These are phyloP conservation scores for Cynopterus brachyotis DNA, from an alignment of 2,113 vertebrate genomes.

Conservation along the genomic window DNA sequence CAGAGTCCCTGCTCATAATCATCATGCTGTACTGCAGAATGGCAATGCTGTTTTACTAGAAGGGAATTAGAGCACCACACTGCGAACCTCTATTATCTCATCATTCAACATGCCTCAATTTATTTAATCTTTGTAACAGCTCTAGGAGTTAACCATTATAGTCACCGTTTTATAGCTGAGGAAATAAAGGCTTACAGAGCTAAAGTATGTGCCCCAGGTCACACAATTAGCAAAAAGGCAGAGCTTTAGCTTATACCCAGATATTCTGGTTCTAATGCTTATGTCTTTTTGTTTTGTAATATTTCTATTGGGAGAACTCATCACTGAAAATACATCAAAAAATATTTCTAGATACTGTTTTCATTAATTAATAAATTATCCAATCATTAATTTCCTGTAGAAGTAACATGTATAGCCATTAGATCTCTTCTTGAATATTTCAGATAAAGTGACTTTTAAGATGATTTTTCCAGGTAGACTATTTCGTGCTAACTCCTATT, in stretches of 20 bases:
- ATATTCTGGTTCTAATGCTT: background rate
- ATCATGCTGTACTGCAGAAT: fast-evolving
- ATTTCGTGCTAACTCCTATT: background rate
- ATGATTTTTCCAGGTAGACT: background rate
- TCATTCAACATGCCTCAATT: background rate
- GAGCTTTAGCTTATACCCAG: background rate
- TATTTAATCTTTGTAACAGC: background rate
- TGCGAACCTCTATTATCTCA: background rate
- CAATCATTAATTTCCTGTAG: background rate
- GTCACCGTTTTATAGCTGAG: background rate
- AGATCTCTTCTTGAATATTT: background rate
- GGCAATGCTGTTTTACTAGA: background rate
- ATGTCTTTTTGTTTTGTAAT: background rate
- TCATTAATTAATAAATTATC: background rate
- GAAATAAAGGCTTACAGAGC: background rate
- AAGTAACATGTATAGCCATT: background rate
- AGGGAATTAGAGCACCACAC: background rate
- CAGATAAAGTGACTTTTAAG: background rate
- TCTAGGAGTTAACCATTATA: background rate
- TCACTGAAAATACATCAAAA: background rate
- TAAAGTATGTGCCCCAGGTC: background rate
- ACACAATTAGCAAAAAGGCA: background rate
- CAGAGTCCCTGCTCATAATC: background rate
- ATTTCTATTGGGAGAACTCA: background rate
- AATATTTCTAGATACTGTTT: background rate